phyloP scores from a whole-genome alignment of 1,140 invertebrate genomes.

The Globodera rostochiensis region DNA sequence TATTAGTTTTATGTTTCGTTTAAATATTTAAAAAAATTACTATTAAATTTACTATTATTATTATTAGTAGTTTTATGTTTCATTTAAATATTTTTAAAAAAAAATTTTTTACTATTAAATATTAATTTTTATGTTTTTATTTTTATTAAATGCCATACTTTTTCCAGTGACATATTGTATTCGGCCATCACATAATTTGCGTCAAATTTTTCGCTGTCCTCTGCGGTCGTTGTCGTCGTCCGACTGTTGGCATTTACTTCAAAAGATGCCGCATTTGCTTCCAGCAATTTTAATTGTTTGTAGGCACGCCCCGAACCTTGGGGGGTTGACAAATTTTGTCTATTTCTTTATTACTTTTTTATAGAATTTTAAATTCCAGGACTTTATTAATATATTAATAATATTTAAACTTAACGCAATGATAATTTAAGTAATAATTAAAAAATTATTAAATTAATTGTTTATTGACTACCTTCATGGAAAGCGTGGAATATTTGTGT shows the following conservation, averaged over 20 bases:
- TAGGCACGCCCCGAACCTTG: slow-evolving; percentile 55
- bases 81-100: no score
- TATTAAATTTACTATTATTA: no score
- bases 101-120: no score
- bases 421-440: neutral
- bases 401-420: neutral
- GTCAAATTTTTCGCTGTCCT: slow-evolving; percentile 21
- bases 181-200: slow-evolving; percentile 43
- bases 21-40: no score
- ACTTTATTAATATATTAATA: neutral
- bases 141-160: slow-evolving; percentile 34
- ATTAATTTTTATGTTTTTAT: no score
- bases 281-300: slow-evolving; percentile 55
- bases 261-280: slow-evolving; percentile 39
- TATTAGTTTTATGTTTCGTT: no score
- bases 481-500: slow-evolving; percentile 65
- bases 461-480: slow-evolving; percentile 30
- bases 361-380: no score
- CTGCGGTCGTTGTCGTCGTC: slow-evolving; percentile 21
- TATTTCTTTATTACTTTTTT: no score
- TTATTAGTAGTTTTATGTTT: no score
- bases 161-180: slow-evolving; percentile 60
- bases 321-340: slow-evolving; percentile 26
- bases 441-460: neutral
- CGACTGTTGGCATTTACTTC: slow-evolving; percentile 13